These are phyloP conservation scores for Agrochola lota DNA, from an alignment of 2,888 invertebrate species.

Conservation along the genomic window DNA sequence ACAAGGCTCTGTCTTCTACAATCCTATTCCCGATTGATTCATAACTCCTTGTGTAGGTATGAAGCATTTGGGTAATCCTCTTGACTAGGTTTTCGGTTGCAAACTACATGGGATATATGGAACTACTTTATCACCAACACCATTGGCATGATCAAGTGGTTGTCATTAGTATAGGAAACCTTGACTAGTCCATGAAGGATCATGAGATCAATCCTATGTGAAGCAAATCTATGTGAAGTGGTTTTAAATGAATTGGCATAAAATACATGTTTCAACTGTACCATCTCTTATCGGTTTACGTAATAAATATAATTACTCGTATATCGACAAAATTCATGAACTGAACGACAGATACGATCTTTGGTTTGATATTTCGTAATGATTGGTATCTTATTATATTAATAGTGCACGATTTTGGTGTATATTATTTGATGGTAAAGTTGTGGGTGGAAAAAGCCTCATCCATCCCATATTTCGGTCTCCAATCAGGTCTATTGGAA, in stretches of 20 bases:
- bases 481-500: background rate
- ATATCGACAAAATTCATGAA: slow-evolving; percentile 35
- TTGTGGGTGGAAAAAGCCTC: background rate
- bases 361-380: slow-evolving; percentile 32
- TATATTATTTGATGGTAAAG: background rate
- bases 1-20: background rate
- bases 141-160: background rate
- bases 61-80: background rate
- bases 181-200: background rate
- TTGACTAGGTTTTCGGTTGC: background rate
- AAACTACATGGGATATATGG: background rate
- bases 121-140: slow-evolving; percentile 1
- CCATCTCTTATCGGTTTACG: slow-evolving; percentile 31
- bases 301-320: slow-evolving; percentile 32
- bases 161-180: background rate
- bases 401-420: slow-evolving; percentile 12
- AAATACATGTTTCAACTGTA: slow-evolving; percentile 17
- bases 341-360: slow-evolving; percentile 3
- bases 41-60: background rate
- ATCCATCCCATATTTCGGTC: background rate
- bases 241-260: slow-evolving; percentile 16
- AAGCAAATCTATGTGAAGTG: slow-evolving; percentile 24
- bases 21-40: background rate
- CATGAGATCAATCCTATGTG: slow-evolving; percentile 1
- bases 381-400: slow-evolving; percentile 7